Evolutionary conservation across 2,797 vertebrate species (phyloP).

Genomic region (Otolemur crassicaudatus): DNA sequence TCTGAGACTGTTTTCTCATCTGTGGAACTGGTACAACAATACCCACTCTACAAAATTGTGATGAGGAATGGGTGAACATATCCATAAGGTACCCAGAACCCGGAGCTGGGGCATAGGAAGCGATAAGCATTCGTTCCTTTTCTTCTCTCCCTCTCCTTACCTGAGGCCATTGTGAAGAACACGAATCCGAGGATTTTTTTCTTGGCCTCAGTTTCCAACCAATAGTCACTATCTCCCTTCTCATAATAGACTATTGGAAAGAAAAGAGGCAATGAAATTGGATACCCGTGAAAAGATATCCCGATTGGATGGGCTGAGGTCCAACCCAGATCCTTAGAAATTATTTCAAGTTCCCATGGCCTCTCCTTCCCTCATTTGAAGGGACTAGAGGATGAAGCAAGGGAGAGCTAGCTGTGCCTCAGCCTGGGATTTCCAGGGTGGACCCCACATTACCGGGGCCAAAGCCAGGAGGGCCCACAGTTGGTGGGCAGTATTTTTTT

Average conservation of each 20-base stretch:
- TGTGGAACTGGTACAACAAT: not conserved
- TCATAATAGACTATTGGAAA: not conserved
- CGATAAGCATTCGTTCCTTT: not conserved
- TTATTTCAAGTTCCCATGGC: not conserved
- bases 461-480: not conserved
- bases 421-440: not conserved
- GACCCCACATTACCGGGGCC: not conserved
- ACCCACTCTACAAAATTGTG: not conserved
- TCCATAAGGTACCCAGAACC: not conserved
- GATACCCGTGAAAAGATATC: fast-evolving
- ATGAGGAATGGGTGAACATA: not conserved
- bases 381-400: no score
- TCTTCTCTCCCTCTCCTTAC: not conserved
- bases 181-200: not conserved
- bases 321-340: not conserved
- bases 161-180: not conserved
- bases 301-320: not conserved
- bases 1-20: not conserved
- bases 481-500: not conserved
- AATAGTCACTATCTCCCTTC: not conserved
- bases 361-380: not conserved
- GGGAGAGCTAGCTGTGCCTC: fast-evolving
- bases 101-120: not conserved
- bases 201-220: not conserved
- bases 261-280: not conserved